These are phyloP conservation scores for Phycodurus eques DNA, from an alignment of 2,113 vertebrate species.

Conservation along the genomic window DNA sequence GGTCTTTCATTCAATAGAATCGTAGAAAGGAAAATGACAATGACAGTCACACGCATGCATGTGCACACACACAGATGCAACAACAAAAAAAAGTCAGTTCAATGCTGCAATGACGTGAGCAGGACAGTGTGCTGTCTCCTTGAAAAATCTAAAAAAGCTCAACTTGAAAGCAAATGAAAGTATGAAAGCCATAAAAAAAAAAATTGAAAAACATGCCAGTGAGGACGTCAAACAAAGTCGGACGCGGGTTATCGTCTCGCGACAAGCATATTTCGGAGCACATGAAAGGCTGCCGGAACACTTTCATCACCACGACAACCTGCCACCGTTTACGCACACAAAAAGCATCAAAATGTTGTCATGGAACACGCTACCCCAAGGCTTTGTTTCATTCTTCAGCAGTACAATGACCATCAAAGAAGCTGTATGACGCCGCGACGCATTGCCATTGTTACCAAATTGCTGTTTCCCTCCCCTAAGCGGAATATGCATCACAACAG, in stretches of 20 bases:
- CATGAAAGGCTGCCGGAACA: neutral
- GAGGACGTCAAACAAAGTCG: conserved; percentile 1
- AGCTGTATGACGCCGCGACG: neutral
- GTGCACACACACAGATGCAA: neutral
- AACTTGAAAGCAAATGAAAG: conserved; percentile 3
- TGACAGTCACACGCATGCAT: neutral
- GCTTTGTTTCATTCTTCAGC: neutral
- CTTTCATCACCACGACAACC: conserved; percentile 9
- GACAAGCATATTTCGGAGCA: neutral
- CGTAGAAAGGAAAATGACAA: neutral
- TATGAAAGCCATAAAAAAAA: neutral
- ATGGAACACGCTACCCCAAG: neutral
- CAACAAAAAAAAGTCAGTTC: neutral
- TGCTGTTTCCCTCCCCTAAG: neutral
- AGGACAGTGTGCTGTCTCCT: neutral
- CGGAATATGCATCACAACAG: neutral
- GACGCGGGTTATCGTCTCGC: neutral
- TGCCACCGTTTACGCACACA: neutral
- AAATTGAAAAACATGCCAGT: neutral
- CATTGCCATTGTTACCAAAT: neutral
- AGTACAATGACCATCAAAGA: neutral
- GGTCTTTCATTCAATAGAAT: neutral
- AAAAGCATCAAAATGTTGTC: neutral
- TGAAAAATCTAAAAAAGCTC: neutral
- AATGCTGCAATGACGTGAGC: neutral